Conservation (phyloP, 2,113 vertebrate species). For the Misgurnus mizolepis region DNA sequence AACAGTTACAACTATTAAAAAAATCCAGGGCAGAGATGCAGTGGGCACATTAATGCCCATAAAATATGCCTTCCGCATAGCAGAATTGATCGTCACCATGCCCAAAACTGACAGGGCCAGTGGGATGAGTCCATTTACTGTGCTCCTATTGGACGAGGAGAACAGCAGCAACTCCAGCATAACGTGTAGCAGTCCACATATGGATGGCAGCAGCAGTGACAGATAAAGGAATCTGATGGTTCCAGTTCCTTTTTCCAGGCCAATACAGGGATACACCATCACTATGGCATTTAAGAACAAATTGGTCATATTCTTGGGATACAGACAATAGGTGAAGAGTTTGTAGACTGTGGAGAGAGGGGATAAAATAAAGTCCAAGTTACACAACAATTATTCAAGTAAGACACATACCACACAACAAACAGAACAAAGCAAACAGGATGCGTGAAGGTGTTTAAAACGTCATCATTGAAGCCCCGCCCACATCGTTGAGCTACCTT, state of each 20-base stretch:
- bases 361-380: not conserved
- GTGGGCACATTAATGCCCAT: conserved; percentile 73
- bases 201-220: conserved; percentile 63
- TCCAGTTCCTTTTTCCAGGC: conserved; percentile 79
- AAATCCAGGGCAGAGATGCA: conserved; percentile 71
- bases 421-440: not conserved
- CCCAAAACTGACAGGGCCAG: conserved; percentile 77
- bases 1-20: conserved; percentile 69
- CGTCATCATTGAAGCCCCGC: not conserved
- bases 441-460: not conserved
- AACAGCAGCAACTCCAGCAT: conserved; percentile 56
- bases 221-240: conserved; percentile 77
- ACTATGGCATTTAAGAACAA: conserved; percentile 66
- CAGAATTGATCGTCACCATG: conserved; percentile 65
- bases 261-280: conserved; percentile 75
- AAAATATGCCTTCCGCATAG: conserved; percentile 67
- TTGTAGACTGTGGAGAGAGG: conserved; percentile 74
- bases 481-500: too few species aligned
- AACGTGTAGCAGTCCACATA: conserved; percentile 70
- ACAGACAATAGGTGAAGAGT: conserved; percentile 79
- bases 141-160: conserved; percentile 6
- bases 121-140: conserved; percentile 69
- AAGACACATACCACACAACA: not conserved
- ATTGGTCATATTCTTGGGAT: conserved; percentile 72
- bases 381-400: not conserved